Evolutionary conservation across 2,888 invertebrate species (phyloP).

Genomic region (Diarsia mendica): DNA sequence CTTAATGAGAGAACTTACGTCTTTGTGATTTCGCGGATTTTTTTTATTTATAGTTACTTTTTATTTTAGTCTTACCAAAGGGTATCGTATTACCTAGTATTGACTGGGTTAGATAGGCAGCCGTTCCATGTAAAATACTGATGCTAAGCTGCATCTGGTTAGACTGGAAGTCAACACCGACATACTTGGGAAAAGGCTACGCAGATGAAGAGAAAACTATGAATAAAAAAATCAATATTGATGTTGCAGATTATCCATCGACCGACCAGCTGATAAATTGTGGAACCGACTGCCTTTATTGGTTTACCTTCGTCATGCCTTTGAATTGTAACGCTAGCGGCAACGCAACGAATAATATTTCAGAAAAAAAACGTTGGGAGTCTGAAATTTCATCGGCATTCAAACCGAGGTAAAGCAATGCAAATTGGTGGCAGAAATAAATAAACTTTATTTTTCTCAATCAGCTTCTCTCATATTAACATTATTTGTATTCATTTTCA

Average conservation of each 20-base stretch:
- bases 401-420: not conserved
- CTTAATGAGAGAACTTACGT: not conserved
- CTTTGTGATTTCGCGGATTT: not conserved
- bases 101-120: too few relatives aligned
- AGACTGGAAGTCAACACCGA: too few relatives aligned
- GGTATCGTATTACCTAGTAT: too few relatives aligned
- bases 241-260: not conserved
- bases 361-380: slow-evolving; percentile 5
- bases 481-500: not conserved
- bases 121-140: too few relatives aligned
- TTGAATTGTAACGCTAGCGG: not conserved
- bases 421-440: not conserved
- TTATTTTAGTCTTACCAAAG: too few relatives aligned
- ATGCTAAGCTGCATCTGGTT: too few relatives aligned
- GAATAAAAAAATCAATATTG: not conserved
- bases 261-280: not conserved
- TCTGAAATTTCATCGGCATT: not conserved
- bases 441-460: not conserved
- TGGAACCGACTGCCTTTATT: not conserved
- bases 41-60: not conserved
- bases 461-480: not conserved
- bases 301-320: slow-evolving; percentile 11
- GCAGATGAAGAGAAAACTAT: too few relatives aligned
- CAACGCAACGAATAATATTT: not conserved
- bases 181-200: too few relatives aligned